Conservation (phyloP, 2,797 vertebrate genomes). For the Amblyopsis hoosieri region DNA sequence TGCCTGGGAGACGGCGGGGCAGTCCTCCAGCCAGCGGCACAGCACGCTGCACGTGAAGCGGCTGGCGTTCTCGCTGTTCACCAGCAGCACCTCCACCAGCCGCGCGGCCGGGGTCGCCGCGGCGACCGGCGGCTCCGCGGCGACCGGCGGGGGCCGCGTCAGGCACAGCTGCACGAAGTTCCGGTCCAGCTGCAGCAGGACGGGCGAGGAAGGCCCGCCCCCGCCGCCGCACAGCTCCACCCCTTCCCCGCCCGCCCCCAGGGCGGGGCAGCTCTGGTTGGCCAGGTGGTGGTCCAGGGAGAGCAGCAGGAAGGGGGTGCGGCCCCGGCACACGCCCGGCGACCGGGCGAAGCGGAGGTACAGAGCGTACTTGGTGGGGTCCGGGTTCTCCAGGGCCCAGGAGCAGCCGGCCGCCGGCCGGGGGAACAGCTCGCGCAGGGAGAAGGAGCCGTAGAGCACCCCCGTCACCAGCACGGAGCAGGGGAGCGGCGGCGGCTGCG, state of each 20-base stretch:
- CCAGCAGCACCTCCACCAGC: slow-evolving; percentile 92
- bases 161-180: slow-evolving; percentile 96
- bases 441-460: slow-evolving; percentile 98
- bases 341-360: slow-evolving; percentile 95
- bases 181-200: slow-evolving; percentile 96
- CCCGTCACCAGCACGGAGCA: slow-evolving; percentile 96
- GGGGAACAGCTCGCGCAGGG: slow-evolving; percentile 96
- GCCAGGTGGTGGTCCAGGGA: slow-evolving; percentile 92
- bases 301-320: slow-evolving; percentile 90
- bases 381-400: slow-evolving; percentile 98
- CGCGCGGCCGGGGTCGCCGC: slow-evolving; percentile 88
- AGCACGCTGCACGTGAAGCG: slow-evolving; percentile 96
- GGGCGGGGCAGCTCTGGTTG: slow-evolving; percentile 91
- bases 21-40: slow-evolving; percentile 97
- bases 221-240: slow-evolving; percentile 83
- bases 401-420: slow-evolving; percentile 90
- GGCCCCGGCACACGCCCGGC: slow-evolving; percentile 88
- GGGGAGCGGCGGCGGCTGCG: slow-evolving; percentile 41
- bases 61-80: slow-evolving; percentile 98
- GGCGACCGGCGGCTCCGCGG: slow-evolving; percentile 72
- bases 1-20: slow-evolving; percentile 70
- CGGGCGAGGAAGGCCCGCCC: slow-evolving; percentile 71
- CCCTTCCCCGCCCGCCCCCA: slow-evolving; percentile 74
- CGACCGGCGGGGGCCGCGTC: slow-evolving; percentile 78
- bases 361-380: slow-evolving; percentile 98